These are phyloP conservation scores for Euglossa dilemma DNA, from an alignment of 1,140 invertebrate genomes.

Conservation along the genomic window DNA sequence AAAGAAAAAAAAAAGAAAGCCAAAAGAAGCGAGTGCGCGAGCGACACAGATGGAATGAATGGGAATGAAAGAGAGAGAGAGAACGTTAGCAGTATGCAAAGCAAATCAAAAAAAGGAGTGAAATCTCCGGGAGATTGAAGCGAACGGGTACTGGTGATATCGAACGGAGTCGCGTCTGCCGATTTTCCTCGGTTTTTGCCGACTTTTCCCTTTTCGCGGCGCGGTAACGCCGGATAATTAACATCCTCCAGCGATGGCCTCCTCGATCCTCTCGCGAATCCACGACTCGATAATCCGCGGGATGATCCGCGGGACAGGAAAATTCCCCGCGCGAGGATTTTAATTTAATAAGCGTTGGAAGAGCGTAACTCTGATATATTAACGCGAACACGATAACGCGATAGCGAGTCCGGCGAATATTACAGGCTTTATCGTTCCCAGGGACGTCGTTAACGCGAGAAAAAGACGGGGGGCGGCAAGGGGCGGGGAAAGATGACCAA, in stretches of 20 bases:
- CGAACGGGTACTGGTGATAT: not conserved
- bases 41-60: not conserved
- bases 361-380: not conserved
- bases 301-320: no score
- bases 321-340: no score
- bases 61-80: constrained; percentile 49
- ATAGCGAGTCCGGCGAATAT: not conserved
- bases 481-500: not conserved
- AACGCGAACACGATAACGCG: not conserved
- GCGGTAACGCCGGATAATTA: no score
- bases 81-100: constrained; percentile 15
- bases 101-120: not conserved
- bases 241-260: no score
- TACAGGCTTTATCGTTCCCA: not conserved
- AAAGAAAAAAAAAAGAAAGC: not conserved
- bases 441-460: not conserved
- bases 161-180: not conserved
- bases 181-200: not conserved
- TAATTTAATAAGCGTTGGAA: not conserved
- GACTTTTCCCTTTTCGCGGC: not conserved
- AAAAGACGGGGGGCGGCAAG: not conserved
- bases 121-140: constrained; percentile 15
- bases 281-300: no score
- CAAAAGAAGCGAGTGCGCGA: not conserved
- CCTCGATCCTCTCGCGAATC: no score